Evolutionary conservation across 1,140 invertebrate genomes (phyloP).

Genomic region (Aphelenchoides fujianensis): DNA sequence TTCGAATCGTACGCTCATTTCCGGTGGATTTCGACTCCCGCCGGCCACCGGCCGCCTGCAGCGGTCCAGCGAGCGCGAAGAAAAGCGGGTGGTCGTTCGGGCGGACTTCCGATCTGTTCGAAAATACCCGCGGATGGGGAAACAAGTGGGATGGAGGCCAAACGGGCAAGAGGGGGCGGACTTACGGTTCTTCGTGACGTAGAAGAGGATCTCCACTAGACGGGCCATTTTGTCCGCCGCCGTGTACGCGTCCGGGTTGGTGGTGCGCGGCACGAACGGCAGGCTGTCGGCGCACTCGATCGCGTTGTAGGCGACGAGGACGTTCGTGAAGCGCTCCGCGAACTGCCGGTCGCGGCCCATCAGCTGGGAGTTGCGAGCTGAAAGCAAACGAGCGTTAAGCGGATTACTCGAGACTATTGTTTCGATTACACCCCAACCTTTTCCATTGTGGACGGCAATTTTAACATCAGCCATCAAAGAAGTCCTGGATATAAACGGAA

Average conservation of each 20-base stretch:
- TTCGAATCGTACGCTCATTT: too few species aligned
- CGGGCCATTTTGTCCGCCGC: conserved; percentile 38
- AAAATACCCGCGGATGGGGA: neutral
- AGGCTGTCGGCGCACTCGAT: conserved; percentile 19
- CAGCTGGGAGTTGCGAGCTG: conserved; percentile 43
- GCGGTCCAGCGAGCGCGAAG: too few species aligned
- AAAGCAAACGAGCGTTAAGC: too few species aligned
- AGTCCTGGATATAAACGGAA: neutral
- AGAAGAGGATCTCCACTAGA: conserved; percentile 48
- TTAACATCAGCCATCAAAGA: neutral
- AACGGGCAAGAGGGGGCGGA: conserved; percentile 14
- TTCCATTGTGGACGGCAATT: neutral
- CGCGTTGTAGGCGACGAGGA: conserved; percentile 20
- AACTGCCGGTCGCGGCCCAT: conserved; percentile 38
- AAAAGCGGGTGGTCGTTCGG: too few species aligned
- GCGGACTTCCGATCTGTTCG: neutral
- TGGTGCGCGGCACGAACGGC: conserved; percentile 9
- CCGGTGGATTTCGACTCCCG: too few species aligned
- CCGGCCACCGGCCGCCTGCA: too few species aligned
- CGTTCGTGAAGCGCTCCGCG: conserved; percentile 30
- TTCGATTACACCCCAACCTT: neutral
- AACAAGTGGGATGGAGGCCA: neutral
- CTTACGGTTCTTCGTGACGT: conserved; percentile 48
- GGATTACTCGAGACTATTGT: neutral
- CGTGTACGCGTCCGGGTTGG: conserved; percentile 19